Conservation (phyloP, 2,113 vertebrate species). For the Apodemus speciosus region DNA sequence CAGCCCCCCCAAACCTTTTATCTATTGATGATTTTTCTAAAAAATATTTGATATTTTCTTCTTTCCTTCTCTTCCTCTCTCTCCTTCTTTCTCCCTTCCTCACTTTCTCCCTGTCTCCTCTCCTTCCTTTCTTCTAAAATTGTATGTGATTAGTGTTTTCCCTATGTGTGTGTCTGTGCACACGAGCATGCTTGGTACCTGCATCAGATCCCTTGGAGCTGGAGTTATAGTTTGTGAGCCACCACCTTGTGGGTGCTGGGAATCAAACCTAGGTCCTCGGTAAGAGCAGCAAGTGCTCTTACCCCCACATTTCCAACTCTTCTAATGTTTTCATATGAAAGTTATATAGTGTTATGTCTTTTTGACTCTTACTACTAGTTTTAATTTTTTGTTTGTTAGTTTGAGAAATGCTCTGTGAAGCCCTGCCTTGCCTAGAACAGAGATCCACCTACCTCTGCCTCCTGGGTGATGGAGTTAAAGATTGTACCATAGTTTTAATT, state of each 20-base stretch:
- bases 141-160: too few relatives aligned
- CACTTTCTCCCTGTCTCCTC: too few relatives aligned
- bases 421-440: not conserved
- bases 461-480: not conserved
- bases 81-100: too few relatives aligned
- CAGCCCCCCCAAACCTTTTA: too few relatives aligned
- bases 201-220: not conserved
- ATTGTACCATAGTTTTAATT: not conserved
- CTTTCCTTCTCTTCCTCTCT: too few relatives aligned
- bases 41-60: too few relatives aligned
- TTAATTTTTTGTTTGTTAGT: not conserved
- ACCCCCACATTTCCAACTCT: not conserved
- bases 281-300: not conserved
- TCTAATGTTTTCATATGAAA: not conserved
- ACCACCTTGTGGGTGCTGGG: not conserved
- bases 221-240: not conserved
- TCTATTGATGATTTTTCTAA: too few relatives aligned
- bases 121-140: too few relatives aligned
- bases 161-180: too few relatives aligned
- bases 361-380: constrained; percentile 9
- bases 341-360: not conserved
- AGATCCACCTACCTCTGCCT: not conserved
- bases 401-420: not conserved
- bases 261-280: not conserved
- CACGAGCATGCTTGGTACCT: too few relatives aligned